phyloP scores from a whole-genome alignment of 2,113 vertebrate species.

The Ophiodon elongatus region DNA sequence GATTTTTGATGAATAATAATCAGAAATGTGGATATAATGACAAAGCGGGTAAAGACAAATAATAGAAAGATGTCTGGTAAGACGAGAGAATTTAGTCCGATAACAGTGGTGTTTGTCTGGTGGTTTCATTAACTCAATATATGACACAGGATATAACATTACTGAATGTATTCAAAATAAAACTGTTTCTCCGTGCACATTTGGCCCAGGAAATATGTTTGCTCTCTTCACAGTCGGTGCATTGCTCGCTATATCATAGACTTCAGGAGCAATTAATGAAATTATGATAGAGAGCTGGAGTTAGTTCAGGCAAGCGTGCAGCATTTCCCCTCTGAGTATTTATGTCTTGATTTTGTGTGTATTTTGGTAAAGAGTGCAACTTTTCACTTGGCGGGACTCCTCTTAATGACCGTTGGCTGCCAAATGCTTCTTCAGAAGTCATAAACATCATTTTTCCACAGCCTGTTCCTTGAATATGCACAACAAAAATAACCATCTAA shows the following conservation, averaged over 20 bases:
- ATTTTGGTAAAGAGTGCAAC: conserved; percentile 80
- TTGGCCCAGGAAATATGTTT: conserved; percentile 66
- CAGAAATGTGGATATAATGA: background rate
- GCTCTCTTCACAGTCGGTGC: conserved; percentile 69
- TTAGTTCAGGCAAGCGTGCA: conserved; percentile 76
- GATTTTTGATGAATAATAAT: background rate
- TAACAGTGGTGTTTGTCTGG: conserved; percentile 6
- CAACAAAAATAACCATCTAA: conserved; percentile 76
- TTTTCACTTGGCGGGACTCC: conserved; percentile 81
- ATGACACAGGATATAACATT: conserved; percentile 45
- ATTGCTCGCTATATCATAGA: conserved; percentile 72
- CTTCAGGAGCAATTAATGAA: conserved; percentile 81
- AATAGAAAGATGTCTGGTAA: too few species aligned
- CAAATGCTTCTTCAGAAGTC: conserved; percentile 80
- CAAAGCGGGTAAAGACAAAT: background rate
- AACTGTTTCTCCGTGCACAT: conserved; percentile 56
- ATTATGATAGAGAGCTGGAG: conserved; percentile 77
- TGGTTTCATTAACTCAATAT: conserved; percentile 33
- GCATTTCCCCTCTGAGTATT: conserved; percentile 76
- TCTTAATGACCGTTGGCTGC: conserved; percentile 81
- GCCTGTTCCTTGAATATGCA: conserved; percentile 77
- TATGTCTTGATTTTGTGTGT: conserved; percentile 77
- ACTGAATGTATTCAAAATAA: conserved; percentile 45
- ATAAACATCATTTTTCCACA: conserved; percentile 78
- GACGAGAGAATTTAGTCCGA: background rate